Evolutionary conservation across 1,140 invertebrate species (phyloP), one percentile per base, ranked within the genome.

Genomic region (Zaprionus inermis): DNA sequence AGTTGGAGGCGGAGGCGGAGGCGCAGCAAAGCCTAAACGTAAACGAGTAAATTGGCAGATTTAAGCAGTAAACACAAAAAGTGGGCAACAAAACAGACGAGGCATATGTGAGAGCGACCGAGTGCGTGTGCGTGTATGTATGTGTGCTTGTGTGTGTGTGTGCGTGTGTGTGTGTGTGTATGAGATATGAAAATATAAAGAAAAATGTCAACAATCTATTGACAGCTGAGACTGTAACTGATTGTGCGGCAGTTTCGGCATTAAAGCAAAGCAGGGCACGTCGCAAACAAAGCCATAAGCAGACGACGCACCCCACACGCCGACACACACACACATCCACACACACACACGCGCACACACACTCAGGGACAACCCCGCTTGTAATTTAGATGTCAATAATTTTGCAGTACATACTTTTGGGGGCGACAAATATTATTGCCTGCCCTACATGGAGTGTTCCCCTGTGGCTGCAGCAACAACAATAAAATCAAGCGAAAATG

Each of bases 21-120:
- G 20, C 22, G 44, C 30, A 58, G 55, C 61, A 65, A 89, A 88
- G 80, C 84, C 84, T 80, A 89, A 88, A 88, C 84, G 84, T 89
- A 88, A 88, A 88, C 84, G 84, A 88, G 84, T 89, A 88, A 88
- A 89, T 88, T 88, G 84, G 84, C 80, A 88, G 84, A 88, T 88
- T 84, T 88, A 89, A 88, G 84, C 84, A 88, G 80, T 88, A 89
- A 88, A 88, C 84, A 88, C 88, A 82, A 82, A 88, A 84, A 85
- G 78, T 71, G 79, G 76, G 77, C 84, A 83, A 78, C 83, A 77
- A 79, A 88, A 86, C 76, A 72, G 76, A 65, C 54, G 75, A 34
- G 51, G 44, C 41, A 61, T 63, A 41, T 51, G 54, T 51, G 32
- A 24, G 36, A n/a, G n/a, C n/a, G 36, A 38, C 12, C 22, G 36